A percentile compares a stretch with the other conserved stretches of the same genome.
Conservation (phyloP, 2,797 vertebrate genomes). For the Calcarius lapponicus region DNA sequence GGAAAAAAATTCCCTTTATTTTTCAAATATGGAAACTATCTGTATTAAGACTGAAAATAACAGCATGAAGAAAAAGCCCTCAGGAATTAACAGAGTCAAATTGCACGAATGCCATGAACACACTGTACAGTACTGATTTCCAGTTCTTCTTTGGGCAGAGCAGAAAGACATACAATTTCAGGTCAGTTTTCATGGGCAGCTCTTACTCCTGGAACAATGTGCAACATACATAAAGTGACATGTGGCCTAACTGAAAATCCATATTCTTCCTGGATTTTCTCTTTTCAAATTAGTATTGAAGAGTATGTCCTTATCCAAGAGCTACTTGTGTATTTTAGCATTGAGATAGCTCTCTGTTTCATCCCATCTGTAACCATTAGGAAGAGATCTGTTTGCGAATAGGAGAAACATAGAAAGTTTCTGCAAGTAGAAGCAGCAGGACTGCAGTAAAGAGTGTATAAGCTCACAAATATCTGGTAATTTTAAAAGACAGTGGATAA, state of each 20-base stretch:
- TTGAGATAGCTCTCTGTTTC: background rate
- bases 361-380: background rate
- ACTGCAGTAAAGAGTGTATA: background rate
- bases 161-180: background rate
- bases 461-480: background rate
- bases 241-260: background rate
- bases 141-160: background rate
- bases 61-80: conserved; percentile 14
- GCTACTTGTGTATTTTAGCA: background rate
- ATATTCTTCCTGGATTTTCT: background rate
- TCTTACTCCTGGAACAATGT: background rate
- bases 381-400: background rate
- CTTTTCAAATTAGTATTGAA: background rate
- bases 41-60: conserved; percentile 30
- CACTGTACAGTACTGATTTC: background rate
- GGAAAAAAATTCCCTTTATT: conserved; percentile 69
- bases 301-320: background rate
- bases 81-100: background rate
- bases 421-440: background rate
- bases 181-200: background rate
- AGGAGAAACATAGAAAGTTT: background rate
- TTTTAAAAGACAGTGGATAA: background rate
- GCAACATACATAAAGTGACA: background rate
- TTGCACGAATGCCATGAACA: background rate
- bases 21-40: conserved; percentile 41